These are phyloP conservation scores for Poeciliopsis retropinna DNA, from an alignment of 2,113 vertebrate genomes.

Conservation along the genomic window DNA sequence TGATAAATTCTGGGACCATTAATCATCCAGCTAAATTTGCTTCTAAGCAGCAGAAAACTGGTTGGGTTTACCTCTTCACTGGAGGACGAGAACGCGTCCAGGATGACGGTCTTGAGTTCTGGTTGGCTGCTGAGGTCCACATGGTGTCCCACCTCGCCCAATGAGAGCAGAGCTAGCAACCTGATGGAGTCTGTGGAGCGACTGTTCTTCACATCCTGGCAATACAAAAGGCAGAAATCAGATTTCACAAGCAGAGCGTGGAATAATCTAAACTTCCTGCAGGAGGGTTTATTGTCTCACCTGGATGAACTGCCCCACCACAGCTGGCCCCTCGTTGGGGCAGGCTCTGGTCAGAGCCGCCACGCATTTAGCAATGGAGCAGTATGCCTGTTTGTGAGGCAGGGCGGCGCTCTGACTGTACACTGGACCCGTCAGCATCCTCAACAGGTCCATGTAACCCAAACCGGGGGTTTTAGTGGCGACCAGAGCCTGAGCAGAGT, in stretches of 20 bases:
- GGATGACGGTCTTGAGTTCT: slow-evolving; percentile 95
- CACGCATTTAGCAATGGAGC: slow-evolving; percentile 98
- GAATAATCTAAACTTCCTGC: neutral
- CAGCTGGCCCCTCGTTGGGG: slow-evolving; percentile 94
- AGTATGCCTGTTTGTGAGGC: slow-evolving; percentile 98
- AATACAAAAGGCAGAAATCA: neutral
- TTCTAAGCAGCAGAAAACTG: no score
- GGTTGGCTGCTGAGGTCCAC: slow-evolving; percentile 97
- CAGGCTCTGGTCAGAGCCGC: slow-evolving; percentile 96
- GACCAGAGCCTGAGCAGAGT: slow-evolving; percentile 84
- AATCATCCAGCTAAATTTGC: no score
- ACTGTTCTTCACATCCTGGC: slow-evolving; percentile 94
- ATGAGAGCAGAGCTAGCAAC: slow-evolving; percentile 92
- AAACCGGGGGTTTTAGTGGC: slow-evolving; percentile 90
- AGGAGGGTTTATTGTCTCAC: slow-evolving; percentile 15
- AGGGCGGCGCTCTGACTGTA: slow-evolving; percentile 94
- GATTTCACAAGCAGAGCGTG: neutral
- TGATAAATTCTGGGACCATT: no score
- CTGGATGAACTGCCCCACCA: slow-evolving; percentile 98
- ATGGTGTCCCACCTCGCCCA: slow-evolving; percentile 97
- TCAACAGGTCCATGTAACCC: slow-evolving; percentile 97
- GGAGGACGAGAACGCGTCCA: slow-evolving; percentile 97
- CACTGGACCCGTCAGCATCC: slow-evolving; percentile 96
- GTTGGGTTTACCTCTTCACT: slow-evolving; percentile 87
- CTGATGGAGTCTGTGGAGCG: slow-evolving; percentile 98